A percentile compares a stretch with the other conserved stretches of the same genome.
These are phyloP conservation scores for Drosophila lowei DNA, from an alignment of 1,140 invertebrate genomes.

Conservation along the genomic window DNA sequence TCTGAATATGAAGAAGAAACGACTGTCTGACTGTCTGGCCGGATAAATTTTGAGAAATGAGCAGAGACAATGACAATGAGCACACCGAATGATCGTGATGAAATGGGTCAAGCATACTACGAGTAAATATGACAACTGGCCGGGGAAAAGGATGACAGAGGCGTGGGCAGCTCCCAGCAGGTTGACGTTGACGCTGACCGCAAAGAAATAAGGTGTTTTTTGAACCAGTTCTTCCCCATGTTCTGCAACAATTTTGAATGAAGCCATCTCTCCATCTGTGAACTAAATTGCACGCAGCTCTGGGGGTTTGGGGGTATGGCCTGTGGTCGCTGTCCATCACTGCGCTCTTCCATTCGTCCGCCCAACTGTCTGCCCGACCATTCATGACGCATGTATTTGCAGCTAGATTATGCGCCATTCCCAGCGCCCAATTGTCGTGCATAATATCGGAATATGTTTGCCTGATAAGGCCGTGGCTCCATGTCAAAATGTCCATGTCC, in stretches of 20 bases:
- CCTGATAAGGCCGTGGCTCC: slow-evolving; percentile 55
- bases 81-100: slow-evolving; percentile 56
- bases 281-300: too few relatives aligned
- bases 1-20: slow-evolving; percentile 33
- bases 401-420: slow-evolving; percentile 70
- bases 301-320: too few relatives aligned
- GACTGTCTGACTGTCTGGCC: slow-evolving; percentile 7
- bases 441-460: slow-evolving; percentile 69
- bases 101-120: slow-evolving; percentile 70
- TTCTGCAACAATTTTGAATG: too few relatives aligned
- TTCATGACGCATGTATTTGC: slow-evolving; percentile 61
- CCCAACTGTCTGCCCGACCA: slow-evolving; percentile 26
- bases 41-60: slow-evolving; percentile 24
- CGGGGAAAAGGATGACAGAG: slow-evolving; percentile 32
- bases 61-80: slow-evolving; percentile 52
- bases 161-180: slow-evolving; percentile 9
- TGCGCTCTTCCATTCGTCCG: slow-evolving; percentile 38
- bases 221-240: slow-evolving; percentile 12
- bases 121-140: slow-evolving; percentile 67
- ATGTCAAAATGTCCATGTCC: slow-evolving; percentile 26
- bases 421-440: slow-evolving; percentile 62
- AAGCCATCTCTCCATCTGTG: too few relatives aligned
- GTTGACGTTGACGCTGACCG: background rate
- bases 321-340: background rate
- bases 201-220: background rate